Percentiles rank a stretch among this genome's conserved stretches.
Conservation (phyloP, 1,140 invertebrate genomes). For the Antheraea mylitta region DNA sequence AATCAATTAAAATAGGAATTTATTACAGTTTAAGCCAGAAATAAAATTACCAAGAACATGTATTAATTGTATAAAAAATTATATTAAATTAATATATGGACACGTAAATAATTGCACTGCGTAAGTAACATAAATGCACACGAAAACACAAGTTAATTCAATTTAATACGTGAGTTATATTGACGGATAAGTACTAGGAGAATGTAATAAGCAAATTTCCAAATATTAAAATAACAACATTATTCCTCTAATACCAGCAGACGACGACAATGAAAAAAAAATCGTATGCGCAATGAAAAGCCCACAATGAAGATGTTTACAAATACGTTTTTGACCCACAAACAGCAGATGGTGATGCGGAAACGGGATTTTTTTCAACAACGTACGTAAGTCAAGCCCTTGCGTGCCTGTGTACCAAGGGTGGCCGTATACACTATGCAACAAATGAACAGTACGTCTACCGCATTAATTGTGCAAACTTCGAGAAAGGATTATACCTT, state of each 20-base stretch:
- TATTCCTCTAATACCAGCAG: neutral
- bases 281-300: slow-evolving; percentile 11
- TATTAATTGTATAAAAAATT: too few species aligned
- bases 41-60: too few species aligned
- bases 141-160: too few species aligned
- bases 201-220: neutral
- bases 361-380: slow-evolving; percentile 10
- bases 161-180: too few species aligned
- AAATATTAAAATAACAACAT: neutral
- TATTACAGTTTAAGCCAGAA: too few species aligned
- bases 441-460: neutral
- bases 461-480: neutral
- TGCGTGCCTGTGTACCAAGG: slow-evolving; percentile 13
- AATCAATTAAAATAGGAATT: too few species aligned
- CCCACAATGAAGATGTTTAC: slow-evolving; percentile 11
- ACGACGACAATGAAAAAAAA: slow-evolving; percentile 6
- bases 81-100: too few species aligned
- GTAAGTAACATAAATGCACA: too few species aligned
- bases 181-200: neutral
- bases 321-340: slow-evolving; percentile 16
- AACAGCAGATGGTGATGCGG: slow-evolving; percentile 14
- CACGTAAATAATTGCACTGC: too few species aligned
- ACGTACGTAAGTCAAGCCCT: slow-evolving; percentile 12
- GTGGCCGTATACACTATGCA: neutral
- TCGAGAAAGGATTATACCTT: neutral